phyloP scores from a whole-genome alignment of 2,888 invertebrate genomes.

The Andricus quercusramuli region DNA sequence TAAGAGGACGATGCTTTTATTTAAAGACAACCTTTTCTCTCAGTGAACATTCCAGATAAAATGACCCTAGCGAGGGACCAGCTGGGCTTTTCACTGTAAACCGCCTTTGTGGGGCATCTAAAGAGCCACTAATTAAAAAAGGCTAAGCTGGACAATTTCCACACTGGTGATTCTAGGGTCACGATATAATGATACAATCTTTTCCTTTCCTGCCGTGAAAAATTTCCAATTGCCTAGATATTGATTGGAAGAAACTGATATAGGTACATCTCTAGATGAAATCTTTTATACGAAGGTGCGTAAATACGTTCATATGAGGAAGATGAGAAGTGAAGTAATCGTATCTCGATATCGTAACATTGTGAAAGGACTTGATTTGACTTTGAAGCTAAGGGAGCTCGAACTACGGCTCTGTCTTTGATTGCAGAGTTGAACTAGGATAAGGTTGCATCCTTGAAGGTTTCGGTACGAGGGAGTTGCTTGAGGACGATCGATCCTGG shows the following conservation, averaged over 20 bases:
- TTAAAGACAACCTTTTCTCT: no score
- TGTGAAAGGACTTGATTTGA: neutral
- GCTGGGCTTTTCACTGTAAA: no score
- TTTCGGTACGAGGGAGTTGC: slow-evolving; percentile 15
- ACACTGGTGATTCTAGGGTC: no score
- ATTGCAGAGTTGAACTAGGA: slow-evolving; percentile 18
- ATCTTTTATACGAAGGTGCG: neutral
- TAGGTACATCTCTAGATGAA: neutral
- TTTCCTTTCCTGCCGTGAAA: no score
- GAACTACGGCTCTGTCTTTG: slow-evolving; percentile 7
- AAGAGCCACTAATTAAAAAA: no score
- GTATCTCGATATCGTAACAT: slow-evolving; percentile 10
- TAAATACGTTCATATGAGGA: neutral
- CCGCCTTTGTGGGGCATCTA: no score
- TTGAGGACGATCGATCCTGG: slow-evolving; percentile 19
- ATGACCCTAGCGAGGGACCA: no score
- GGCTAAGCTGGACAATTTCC: no score
- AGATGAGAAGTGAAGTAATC: slow-evolving; percentile 16
- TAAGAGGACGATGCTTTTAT: no score
- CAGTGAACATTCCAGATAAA: no score
- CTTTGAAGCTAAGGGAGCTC: neutral
- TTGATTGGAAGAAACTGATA: no score
- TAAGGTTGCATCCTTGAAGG: slow-evolving; percentile 22
- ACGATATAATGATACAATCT: no score
- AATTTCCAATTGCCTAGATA: neutral